Conservation (phyloP, 2,797 vertebrate species). For the Kryptolebias ocellatus region DNA sequence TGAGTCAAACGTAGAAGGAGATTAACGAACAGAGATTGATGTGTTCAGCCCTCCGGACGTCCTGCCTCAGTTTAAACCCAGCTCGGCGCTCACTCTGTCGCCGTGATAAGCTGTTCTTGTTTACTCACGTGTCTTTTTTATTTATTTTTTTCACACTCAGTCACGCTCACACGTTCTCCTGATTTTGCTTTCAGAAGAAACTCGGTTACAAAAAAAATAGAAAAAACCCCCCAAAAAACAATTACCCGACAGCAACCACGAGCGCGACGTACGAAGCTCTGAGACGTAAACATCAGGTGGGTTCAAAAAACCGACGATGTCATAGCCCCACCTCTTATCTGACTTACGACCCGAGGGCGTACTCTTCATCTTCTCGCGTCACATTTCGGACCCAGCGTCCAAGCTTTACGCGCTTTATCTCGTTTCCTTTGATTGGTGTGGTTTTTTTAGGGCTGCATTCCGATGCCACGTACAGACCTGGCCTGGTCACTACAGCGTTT, state of each 20-base stretch:
- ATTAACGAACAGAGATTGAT: constrained; percentile 34
- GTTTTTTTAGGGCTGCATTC: too few relatives aligned
- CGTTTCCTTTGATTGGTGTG: too few relatives aligned
- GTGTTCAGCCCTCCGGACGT: constrained; percentile 11
- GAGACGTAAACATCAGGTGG: not conserved
- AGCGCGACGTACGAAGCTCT: not conserved
- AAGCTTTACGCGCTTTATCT: too few relatives aligned
- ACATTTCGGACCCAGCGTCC: too few relatives aligned
- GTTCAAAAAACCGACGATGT: too few relatives aligned
- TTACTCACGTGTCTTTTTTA: not conserved
- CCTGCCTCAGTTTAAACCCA: constrained; percentile 10
- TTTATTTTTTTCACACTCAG: constrained; percentile 7
- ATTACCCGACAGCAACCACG: not conserved
- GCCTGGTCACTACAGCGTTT: too few relatives aligned
- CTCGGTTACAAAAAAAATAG: not conserved
- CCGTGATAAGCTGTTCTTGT: constrained; percentile 6
- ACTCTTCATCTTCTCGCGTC: too few relatives aligned
- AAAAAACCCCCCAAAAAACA: too few relatives aligned
- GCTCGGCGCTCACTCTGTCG: constrained; percentile 4
- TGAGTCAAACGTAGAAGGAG: constrained; percentile 49
- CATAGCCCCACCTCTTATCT: too few relatives aligned
- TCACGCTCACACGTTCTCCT: not conserved
- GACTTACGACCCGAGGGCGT: too few relatives aligned
- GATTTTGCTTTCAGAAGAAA: not conserved
- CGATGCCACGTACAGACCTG: too few relatives aligned